Evolutionary conservation across 2,113 vertebrate genomes (phyloP).

Genomic region (Amazona vittata): DNA sequence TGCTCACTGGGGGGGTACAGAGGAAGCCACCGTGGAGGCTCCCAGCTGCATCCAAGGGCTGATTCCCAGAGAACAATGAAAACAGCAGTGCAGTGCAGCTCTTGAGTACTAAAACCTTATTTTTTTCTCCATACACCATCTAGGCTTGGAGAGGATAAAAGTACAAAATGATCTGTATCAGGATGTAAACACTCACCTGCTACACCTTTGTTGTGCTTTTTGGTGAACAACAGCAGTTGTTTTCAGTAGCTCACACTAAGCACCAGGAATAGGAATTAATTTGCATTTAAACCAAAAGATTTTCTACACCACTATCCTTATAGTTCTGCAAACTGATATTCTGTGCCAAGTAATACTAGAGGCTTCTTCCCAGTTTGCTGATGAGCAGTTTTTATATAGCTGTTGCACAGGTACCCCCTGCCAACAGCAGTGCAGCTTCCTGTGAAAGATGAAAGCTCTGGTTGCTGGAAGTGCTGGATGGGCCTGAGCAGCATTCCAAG

Average conservation of each 20-base stretch:
- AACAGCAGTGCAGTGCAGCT: background rate
- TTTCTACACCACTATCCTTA: background rate
- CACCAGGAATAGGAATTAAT: background rate
- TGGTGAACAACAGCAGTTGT: background rate
- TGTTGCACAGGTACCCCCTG: background rate
- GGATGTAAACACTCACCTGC: background rate
- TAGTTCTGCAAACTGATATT: background rate
- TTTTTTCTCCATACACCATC: background rate
- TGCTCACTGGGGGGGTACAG: background rate
- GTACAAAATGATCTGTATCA: background rate
- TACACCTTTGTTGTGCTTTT: background rate
- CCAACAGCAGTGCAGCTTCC: rapidly evolving
- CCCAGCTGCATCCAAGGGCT: background rate
- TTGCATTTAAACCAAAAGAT: background rate
- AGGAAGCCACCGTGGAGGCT: background rate
- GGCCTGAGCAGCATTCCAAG: background rate
- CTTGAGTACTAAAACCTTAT: background rate
- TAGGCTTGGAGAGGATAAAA: background rate
- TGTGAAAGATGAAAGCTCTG: background rate
- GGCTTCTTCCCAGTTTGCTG: background rate
- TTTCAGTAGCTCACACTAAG: background rate
- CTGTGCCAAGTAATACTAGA: background rate
- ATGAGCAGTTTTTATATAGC: background rate
- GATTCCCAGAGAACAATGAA: background rate
- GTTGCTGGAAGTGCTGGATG: background rate